Evolutionary conservation across 2,113 vertebrate genomes (phyloP), one percentile per base, ranked within the genome.

Genomic region (Regulus satrapa): DNA sequence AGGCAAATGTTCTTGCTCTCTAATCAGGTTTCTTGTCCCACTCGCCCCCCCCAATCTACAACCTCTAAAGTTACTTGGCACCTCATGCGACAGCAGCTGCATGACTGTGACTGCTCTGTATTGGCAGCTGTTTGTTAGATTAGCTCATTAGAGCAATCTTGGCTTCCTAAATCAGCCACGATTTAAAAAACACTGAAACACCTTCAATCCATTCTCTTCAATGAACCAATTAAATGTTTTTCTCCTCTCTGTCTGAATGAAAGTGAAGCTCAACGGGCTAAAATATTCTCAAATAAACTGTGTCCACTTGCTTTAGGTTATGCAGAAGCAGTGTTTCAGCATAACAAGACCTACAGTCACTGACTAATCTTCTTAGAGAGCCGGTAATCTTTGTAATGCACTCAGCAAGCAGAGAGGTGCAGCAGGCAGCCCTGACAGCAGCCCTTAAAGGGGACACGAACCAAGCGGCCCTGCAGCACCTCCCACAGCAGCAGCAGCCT

Each of bases 301-400:
- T 17, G 28, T 54, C 62, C 7, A 17, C 36, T 85, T 78, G 28
- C 34, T 78, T 67, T 46, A 62, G 52, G 77, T 91, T 69, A 85
- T 16, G 11, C 3, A 2, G 82, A 88, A 36, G 68, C 40, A 83
- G 40, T 40, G 34, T 52, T 86, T 80, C 3, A 2, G 36, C 23
- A 14, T 7, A 92, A 71, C 56, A 89, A 64, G 58, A 76, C 77
- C 84, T 78, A 88, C 1, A 69, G 66, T 49, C 38, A 78, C 86
- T 29, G 63, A 68, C 64, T 97, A 96, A 97, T 96, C 93, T 93
- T 77, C 96, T 97, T 96, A 97, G 36, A 61, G 92, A 72, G 40
- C 4, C 4, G 13, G 24, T 96, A 96, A 97, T 97, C 96, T 95
- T 59, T 52, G 78, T 75, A 87, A 92, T 34, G 45, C 92, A 91